Percentiles rank a stretch among this genome's conserved stretches.
phyloP scores from a whole-genome alignment of 2,888 invertebrate species.

The Hydropsyche betteni region DNA sequence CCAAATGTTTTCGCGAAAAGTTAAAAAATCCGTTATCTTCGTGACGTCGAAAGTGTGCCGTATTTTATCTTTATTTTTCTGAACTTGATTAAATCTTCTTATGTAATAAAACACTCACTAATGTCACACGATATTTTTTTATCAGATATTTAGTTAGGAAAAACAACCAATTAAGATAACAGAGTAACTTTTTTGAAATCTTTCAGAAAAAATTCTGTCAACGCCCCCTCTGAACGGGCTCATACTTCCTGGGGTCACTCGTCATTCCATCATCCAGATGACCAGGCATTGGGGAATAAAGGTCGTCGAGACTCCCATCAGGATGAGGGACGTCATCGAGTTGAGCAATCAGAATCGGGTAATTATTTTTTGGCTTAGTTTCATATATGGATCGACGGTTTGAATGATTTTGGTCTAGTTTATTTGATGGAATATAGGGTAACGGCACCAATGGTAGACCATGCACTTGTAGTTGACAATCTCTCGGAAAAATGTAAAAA shows the following conservation, averaged over 20 bases:
- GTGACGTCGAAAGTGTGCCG: neutral
- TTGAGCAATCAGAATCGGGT: conserved; percentile 84
- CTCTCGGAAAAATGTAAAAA: no score
- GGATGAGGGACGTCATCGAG: conserved; percentile 82
- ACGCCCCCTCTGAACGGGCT: conserved; percentile 95
- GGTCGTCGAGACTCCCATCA: conserved; percentile 81
- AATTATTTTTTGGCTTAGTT: conserved; percentile 57
- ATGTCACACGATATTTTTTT: neutral
- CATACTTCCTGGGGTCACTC: conserved; percentile 94
- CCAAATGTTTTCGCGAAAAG: conserved; percentile 4
- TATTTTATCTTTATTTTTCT: conserved; percentile 19
- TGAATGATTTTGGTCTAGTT: neutral
- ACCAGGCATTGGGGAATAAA: conserved; percentile 84
- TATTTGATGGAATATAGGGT: no score
- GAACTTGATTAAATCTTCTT: conserved; percentile 18
- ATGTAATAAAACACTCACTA: neutral
- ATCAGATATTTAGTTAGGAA: neutral
- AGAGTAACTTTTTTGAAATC: conserved; percentile 4
- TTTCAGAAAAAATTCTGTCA: conserved; percentile 85
- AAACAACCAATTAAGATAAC: no score
- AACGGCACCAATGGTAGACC: no score
- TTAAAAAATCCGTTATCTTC: conserved; percentile 11
- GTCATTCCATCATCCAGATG: conserved; percentile 86
- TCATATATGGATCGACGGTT: neutral
- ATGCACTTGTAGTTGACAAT: no score